A percentile compares a stretch with the other conserved stretches of the same genome.
Conservation (phyloP, 2,888 invertebrate species). For the Mythimna pallens region DNA sequence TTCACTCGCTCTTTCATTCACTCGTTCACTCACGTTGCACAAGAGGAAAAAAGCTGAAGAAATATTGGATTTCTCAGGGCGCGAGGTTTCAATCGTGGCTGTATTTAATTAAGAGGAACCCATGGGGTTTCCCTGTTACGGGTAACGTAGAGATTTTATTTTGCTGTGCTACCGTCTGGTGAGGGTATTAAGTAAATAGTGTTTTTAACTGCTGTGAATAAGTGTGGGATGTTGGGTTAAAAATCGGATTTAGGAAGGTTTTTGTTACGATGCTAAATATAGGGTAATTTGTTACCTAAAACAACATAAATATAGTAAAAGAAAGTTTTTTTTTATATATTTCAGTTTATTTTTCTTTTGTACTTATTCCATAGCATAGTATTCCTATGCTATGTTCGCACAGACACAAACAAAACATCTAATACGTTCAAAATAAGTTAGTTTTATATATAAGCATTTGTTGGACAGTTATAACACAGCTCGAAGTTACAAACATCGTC, state of each 20-base stretch:
- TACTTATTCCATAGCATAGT: too few species aligned
- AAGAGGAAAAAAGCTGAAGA: constrained; percentile 75
- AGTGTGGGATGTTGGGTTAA: background rate
- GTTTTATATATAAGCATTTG: background rate
- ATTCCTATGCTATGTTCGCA: too few species aligned
- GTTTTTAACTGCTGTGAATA: constrained; percentile 34
- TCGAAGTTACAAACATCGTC: background rate
- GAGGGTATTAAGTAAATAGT: constrained; percentile 58
- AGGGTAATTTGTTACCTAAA: background rate
- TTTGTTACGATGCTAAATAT: background rate
- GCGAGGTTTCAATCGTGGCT: constrained; percentile 83
- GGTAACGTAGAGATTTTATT: constrained; percentile 74
- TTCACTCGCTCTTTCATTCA: constrained; percentile 70
- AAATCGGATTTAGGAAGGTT: background rate
- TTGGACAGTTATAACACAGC: background rate
- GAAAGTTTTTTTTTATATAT: too few species aligned
- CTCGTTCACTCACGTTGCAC: constrained; percentile 70
- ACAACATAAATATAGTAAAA: too few species aligned
- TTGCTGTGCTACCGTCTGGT: constrained; percentile 54
- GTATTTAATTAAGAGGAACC: constrained; percentile 86
- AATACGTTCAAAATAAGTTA: background rate
- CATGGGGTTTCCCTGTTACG: constrained; percentile 73
- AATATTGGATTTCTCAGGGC: constrained; percentile 81
- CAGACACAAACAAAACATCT: too few species aligned
- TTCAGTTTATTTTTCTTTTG: too few species aligned